A percentile compares a stretch with the other conserved stretches of the same genome.
phyloP scores from a whole-genome alignment of 2,888 invertebrate genomes.

The Encarsia formosa region DNA sequence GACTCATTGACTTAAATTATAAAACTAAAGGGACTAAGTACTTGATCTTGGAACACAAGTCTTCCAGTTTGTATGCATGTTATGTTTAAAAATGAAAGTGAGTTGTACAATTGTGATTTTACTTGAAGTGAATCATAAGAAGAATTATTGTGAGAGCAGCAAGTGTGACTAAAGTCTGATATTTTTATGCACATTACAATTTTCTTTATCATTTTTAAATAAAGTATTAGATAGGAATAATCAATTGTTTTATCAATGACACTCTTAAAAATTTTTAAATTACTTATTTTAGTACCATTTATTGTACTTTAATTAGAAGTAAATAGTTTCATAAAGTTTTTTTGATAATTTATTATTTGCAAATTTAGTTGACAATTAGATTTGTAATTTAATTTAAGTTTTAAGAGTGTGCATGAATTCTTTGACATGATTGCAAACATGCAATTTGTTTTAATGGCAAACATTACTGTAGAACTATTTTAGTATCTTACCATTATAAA shows the following conservation, averaged over 20 bases:
- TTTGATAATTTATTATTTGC: constrained; percentile 15
- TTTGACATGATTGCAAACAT: constrained; percentile 7
- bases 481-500: too few species aligned
- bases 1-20: constrained; percentile 16
- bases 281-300: constrained; percentile 12
- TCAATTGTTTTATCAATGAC: constrained; percentile 13
- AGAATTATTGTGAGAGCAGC: not conserved
- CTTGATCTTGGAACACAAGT: constrained; percentile 17
- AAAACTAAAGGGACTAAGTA: constrained; percentile 15
- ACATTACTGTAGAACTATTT: constrained; percentile 10
- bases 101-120: not conserved
- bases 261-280: constrained; percentile 17
- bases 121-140: constrained; percentile 1
- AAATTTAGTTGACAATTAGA: constrained; percentile 14
- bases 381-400: constrained; percentile 18
- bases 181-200: constrained; percentile 17
- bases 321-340: constrained; percentile 9
- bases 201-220: constrained; percentile 10
- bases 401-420: constrained; percentile 7
- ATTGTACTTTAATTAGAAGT: constrained; percentile 11
- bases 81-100: not conserved
- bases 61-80: constrained; percentile 18
- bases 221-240: constrained; percentile 25
- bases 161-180: constrained; percentile 21
- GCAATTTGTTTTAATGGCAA: constrained; percentile 1